Evolutionary conservation across 2,113 vertebrate species (phyloP).

Genomic region (Phylloscopus whistleri): DNA sequence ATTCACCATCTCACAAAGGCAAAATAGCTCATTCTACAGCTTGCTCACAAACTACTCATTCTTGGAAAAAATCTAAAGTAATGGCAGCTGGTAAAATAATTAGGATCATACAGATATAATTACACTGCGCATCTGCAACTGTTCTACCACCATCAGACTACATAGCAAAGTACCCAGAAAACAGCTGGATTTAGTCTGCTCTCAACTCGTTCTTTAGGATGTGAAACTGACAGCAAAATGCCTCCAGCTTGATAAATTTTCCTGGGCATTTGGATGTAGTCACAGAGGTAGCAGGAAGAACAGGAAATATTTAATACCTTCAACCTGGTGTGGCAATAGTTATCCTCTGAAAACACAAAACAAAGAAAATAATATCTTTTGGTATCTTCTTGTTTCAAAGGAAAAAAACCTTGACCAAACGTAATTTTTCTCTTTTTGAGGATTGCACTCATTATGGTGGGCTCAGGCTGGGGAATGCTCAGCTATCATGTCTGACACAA

Average conservation of each 20-base stretch:
- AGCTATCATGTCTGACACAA: background rate
- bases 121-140: conserved; percentile 26
- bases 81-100: conserved; percentile 61
- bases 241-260: conserved; percentile 27
- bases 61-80: conserved; percentile 38
- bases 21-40: conserved; percentile 9
- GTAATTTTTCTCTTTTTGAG: background rate
- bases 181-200: conserved; percentile 45
- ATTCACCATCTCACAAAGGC: conserved; percentile 34
- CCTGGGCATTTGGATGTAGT: background rate
- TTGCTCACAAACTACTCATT: conserved; percentile 21
- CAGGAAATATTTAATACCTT: conserved; percentile 7
- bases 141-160: conserved; percentile 21
- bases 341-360: background rate
- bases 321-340: background rate
- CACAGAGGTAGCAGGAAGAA: background rate
- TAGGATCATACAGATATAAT: conserved; percentile 55
- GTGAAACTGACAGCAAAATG: conserved; percentile 34
- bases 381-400: background rate
- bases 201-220: conserved; percentile 10
- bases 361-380: background rate
- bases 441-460: background rate
- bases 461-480: background rate
- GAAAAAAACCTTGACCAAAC: background rate
- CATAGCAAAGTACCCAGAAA: conserved; percentile 1